These are phyloP conservation scores for Tholera decimalis DNA, from an alignment of 2,888 invertebrate genomes.

Conservation along the genomic window DNA sequence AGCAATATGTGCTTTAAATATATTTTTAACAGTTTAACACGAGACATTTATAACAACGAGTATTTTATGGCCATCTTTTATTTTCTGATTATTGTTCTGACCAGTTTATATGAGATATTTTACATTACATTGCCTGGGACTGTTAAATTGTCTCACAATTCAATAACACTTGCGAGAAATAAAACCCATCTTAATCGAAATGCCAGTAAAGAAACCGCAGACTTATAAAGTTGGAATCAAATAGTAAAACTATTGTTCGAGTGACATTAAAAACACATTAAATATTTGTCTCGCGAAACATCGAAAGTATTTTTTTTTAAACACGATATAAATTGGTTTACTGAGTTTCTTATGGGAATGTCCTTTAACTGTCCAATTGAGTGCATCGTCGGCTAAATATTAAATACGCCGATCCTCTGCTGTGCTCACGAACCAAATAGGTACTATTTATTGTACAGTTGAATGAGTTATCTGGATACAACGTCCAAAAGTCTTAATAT, in stretches of 20 bases:
- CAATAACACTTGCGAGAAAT: slow-evolving; percentile 1
- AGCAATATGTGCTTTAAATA: slow-evolving; percentile 13
- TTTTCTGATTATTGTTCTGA: no score
- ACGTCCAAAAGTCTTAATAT: background rate
- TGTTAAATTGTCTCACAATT: background rate
- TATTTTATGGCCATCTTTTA: no score
- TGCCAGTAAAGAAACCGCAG: background rate
- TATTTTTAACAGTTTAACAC: slow-evolving; percentile 39
- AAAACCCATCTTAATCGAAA: background rate
- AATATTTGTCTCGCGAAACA: slow-evolving; percentile 18
- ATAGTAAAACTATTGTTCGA: background rate
- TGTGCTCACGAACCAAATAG: slow-evolving; percentile 37
- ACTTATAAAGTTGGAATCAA: background rate
- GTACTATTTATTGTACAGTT: slow-evolving; percentile 22
- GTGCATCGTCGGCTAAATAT: slow-evolving; percentile 58
- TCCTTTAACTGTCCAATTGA: slow-evolving; percentile 63
- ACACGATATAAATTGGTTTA: slow-evolving; percentile 38
- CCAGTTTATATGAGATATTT: no score
- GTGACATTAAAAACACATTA: slow-evolving; percentile 23
- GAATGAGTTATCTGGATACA: slow-evolving; percentile 5
- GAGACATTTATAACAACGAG: no score
- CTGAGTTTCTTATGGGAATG: slow-evolving; percentile 54
- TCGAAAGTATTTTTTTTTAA: slow-evolving; percentile 32
- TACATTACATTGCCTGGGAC: background rate
- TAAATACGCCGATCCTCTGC: slow-evolving; percentile 52